Conservation (phyloP, 2,888 invertebrate species). For the Mesoligia furuncula region DNA sequence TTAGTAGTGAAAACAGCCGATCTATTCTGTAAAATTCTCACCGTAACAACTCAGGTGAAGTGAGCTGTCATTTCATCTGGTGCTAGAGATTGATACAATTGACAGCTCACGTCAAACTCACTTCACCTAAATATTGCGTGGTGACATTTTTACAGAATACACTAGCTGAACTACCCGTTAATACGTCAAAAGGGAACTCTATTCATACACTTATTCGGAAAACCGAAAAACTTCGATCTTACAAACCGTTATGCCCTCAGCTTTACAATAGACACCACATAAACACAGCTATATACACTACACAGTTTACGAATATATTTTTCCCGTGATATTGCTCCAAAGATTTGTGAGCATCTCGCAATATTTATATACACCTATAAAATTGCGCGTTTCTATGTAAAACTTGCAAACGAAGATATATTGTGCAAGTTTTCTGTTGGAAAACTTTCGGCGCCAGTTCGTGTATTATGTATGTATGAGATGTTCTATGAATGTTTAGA, state of each 20-base stretch:
- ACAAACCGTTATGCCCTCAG: not conserved
- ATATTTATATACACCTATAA: conserved; percentile 53
- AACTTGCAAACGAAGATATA: conserved; percentile 62
- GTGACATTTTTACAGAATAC: not conserved
- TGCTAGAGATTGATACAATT: too few species aligned
- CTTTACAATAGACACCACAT: conserved; percentile 26
- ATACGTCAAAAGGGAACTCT: not conserved
- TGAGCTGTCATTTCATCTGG: too few species aligned
- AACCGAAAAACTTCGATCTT: not conserved
- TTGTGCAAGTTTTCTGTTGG: conserved; percentile 56
- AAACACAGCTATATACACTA: conserved; percentile 56
- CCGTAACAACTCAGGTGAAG: too few species aligned
- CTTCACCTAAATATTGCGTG: not conserved
- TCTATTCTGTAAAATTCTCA: not conserved
- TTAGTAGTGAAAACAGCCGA: not conserved
- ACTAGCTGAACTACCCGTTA: not conserved
- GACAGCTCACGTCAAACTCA: not conserved
- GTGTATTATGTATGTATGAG: conserved; percentile 38
- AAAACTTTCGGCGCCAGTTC: conserved; percentile 35
- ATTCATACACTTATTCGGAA: not conserved
- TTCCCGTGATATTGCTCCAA: conserved; percentile 81
- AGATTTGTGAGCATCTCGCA: conserved; percentile 75
- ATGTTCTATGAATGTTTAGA: conserved; percentile 24
- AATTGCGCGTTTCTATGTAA: conserved; percentile 18
- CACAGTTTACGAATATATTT: conserved; percentile 80